These are phyloP conservation scores for Sacculina carcini DNA, from an alignment of 2,888 invertebrate genomes.

Conservation along the genomic window DNA sequence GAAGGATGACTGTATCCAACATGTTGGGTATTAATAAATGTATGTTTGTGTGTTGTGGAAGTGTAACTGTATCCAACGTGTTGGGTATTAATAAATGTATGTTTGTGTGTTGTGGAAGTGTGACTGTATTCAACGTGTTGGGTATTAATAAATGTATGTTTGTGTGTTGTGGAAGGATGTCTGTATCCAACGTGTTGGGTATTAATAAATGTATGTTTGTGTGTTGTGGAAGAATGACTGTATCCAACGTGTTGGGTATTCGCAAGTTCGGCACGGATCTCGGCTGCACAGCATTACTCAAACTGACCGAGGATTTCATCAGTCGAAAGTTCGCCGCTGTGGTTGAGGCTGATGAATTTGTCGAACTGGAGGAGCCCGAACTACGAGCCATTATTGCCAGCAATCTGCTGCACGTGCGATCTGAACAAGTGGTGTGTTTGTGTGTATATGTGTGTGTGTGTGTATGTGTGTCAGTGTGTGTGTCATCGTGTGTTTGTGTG, in stretches of 20 bases:
- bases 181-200: too few relatives aligned
- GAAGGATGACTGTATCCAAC: too few relatives aligned
- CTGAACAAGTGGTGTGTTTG: slow-evolving; percentile 36
- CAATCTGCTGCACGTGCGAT: slow-evolving; percentile 46
- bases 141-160: too few relatives aligned
- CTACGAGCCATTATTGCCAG: slow-evolving; percentile 38
- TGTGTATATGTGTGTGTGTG: background rate
- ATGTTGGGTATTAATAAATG: too few relatives aligned
- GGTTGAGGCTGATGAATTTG: slow-evolving; percentile 45
- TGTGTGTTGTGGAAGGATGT: too few relatives aligned
- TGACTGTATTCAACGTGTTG: too few relatives aligned
- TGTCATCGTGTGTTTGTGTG: background rate
- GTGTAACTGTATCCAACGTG: too few relatives aligned
- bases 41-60: too few relatives aligned
- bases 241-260: slow-evolving; percentile 51
- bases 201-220: too few relatives aligned
- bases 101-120: too few relatives aligned
- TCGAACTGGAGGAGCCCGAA: slow-evolving; percentile 32
- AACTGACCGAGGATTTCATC: slow-evolving; percentile 48
- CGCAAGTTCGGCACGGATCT: slow-evolving; percentile 52
- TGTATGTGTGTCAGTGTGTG: background rate
- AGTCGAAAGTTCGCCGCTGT: slow-evolving; percentile 53
- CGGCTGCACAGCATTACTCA: slow-evolving; percentile 38
- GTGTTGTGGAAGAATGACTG: slow-evolving; percentile 41
- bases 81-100: too few relatives aligned